Conservation (phyloP, 2,113 vertebrate species). For the Oryzias celebensis region DNA sequence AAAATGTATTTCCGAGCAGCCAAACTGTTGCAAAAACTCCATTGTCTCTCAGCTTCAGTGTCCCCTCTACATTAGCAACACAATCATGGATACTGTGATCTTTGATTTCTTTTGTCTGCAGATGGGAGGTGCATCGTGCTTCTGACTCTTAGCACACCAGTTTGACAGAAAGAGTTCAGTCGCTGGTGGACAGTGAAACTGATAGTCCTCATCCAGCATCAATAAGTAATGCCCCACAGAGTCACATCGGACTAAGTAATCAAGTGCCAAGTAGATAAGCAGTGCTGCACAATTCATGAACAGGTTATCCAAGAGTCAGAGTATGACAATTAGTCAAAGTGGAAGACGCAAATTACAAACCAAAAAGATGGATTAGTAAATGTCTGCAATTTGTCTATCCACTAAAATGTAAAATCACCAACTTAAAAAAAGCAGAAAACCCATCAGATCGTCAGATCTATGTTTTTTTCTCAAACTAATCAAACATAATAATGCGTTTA, state of each 20-base stretch:
- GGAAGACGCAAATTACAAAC: conserved; percentile 7
- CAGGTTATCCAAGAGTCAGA: conserved; percentile 65
- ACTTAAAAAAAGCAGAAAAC: too few relatives aligned
- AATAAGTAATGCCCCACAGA: conserved; percentile 75
- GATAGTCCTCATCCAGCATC: conserved; percentile 64
- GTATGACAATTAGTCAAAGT: conserved; percentile 31
- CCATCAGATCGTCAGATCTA: too few relatives aligned
- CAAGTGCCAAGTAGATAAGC: conserved; percentile 66
- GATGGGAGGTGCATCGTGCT: conserved; percentile 42
- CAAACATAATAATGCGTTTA: too few relatives aligned
- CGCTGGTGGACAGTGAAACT: conserved; percentile 72
- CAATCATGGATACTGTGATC: conserved; percentile 43
- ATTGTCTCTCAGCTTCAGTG: conserved; percentile 36
- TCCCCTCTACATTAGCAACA: conserved; percentile 10
- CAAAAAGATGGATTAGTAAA: neutral
- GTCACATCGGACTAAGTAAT: conserved; percentile 71
- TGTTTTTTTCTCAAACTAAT: too few relatives aligned
- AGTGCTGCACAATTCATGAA: conserved; percentile 75
- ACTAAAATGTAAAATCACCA: too few relatives aligned
- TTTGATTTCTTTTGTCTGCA: conserved; percentile 66
- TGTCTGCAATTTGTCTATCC: too few relatives aligned
- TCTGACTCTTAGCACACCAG: conserved; percentile 21
- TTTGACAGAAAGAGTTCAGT: conserved; percentile 47
- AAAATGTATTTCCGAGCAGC: conserved; percentile 21
- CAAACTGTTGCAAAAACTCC: conserved; percentile 42